Evolutionary conservation across 2,888 invertebrate genomes (phyloP).

Genomic region (Girardia tigrina): DNA sequence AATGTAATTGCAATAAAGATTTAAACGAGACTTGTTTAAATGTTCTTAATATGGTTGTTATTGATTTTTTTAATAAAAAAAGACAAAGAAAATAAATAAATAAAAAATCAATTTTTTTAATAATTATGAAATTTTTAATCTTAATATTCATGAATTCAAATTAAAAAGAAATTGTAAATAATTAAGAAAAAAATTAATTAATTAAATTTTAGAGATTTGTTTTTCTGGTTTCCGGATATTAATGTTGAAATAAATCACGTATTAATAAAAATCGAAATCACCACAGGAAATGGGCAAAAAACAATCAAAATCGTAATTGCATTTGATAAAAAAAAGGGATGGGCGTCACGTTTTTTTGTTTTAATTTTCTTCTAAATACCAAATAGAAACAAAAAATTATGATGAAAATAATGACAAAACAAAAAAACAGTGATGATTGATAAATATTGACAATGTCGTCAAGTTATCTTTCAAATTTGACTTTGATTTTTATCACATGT

Average conservation of each 20-base stretch:
- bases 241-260: neutral
- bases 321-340: neutral
- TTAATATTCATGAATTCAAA: no score
- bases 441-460: conserved; percentile 4
- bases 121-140: no score
- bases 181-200: no score
- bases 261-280: neutral
- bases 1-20: no score
- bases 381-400: neutral
- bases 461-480: no score
- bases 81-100: no score
- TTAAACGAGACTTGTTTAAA: no score
- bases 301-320: conserved; percentile 21
- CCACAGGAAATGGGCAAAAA: conserved; percentile 17
- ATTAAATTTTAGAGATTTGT: neutral
- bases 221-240: neutral
- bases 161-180: no score
- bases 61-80: no score
- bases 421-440: neutral
- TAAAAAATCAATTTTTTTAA: no score
- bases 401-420: neutral
- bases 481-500: neutral
- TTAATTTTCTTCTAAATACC: neutral
- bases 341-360: neutral
- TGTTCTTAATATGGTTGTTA: no score